These are phyloP conservation scores for Synergus gifuensis DNA, from an alignment of 2,888 invertebrate genomes.

Conservation along the genomic window DNA sequence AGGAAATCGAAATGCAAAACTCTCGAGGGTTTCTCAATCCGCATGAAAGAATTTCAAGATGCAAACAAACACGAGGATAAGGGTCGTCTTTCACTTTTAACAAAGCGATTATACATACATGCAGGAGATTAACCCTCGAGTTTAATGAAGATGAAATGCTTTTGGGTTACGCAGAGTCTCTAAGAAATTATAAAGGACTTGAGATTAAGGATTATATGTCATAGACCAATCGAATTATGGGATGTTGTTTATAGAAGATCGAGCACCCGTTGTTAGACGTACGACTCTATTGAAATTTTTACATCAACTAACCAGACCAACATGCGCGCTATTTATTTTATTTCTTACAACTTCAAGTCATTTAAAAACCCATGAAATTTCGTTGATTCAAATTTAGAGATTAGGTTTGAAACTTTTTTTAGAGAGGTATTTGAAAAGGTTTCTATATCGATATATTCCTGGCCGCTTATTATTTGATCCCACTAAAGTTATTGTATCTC, in stretches of 20 bases:
- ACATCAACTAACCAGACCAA: too few species aligned
- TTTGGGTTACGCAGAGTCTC: not conserved
- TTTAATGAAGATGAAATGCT: not conserved
- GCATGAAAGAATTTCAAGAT: constrained; percentile 10
- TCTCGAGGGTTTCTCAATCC: constrained; percentile 33
- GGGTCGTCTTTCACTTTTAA: constrained; percentile 23
- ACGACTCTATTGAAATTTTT: too few species aligned
- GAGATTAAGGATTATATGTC: not conserved
- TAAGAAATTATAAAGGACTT: too few species aligned
- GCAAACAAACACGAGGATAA: not conserved
- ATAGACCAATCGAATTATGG: not conserved
- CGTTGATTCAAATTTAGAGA: too few species aligned
- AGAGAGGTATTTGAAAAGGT: too few species aligned
- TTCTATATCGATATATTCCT: too few species aligned
- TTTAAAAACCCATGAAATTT: too few species aligned
- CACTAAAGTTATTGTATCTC: too few species aligned
- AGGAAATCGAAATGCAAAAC: constrained; percentile 61
- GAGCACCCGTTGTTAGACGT: not conserved
- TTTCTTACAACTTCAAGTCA: too few species aligned
- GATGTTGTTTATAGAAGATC: not conserved
- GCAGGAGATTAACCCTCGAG: not conserved
- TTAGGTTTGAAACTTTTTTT: too few species aligned
- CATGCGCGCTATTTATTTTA: too few species aligned
- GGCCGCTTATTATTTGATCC: too few species aligned
- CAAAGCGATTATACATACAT: constrained; percentile 23